A percentile compares a stretch with the other conserved stretches of the same genome.
phyloP scores from a whole-genome alignment of 2,888 invertebrate species.

The Drosophila eohydei region DNA sequence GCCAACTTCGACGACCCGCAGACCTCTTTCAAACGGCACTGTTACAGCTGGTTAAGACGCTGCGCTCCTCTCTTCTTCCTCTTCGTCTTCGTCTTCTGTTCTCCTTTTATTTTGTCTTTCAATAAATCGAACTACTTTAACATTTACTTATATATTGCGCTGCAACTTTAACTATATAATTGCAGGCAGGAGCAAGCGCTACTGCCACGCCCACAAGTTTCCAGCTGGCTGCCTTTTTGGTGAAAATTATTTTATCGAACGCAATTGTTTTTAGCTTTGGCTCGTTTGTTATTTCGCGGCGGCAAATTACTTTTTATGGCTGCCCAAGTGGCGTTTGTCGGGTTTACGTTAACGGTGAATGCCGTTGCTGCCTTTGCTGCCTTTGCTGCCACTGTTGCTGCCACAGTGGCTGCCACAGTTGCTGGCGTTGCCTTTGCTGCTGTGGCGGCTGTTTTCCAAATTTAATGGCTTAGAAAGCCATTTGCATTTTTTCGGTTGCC shows the following conservation, averaged over 20 bases:
- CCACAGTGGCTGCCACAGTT: constrained; percentile 6
- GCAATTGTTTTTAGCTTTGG: constrained; percentile 77
- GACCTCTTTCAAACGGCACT: neutral
- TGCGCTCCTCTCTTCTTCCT: neutral
- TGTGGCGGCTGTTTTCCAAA: constrained; percentile 70
- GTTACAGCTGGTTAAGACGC: neutral
- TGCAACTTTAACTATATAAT: constrained; percentile 25
- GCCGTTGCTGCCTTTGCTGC: constrained; percentile 19
- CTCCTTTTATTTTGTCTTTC: neutral
- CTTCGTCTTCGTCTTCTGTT: neutral
- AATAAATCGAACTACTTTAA: constrained; percentile 20
- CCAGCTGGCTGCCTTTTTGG: constrained; percentile 44
- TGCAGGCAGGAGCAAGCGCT: constrained; percentile 11
- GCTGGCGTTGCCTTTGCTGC: constrained; percentile 13
- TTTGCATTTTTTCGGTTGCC: constrained; percentile 73
- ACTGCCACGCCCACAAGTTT: constrained; percentile 45
- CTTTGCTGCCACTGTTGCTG: constrained; percentile 8
- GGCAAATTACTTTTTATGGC: constrained; percentile 79
- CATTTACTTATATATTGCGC: neutral
- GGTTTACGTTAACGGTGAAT: constrained; percentile 26
- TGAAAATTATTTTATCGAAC: constrained; percentile 82
- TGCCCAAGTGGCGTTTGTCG: constrained; percentile 46
- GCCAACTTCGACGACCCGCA: constrained; percentile 9
- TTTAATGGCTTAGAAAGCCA: constrained; percentile 83
- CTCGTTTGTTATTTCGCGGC: constrained; percentile 74